Evolutionary conservation across 2,888 invertebrate species (phyloP).

Genomic region (Branchellion lobata): DNA sequence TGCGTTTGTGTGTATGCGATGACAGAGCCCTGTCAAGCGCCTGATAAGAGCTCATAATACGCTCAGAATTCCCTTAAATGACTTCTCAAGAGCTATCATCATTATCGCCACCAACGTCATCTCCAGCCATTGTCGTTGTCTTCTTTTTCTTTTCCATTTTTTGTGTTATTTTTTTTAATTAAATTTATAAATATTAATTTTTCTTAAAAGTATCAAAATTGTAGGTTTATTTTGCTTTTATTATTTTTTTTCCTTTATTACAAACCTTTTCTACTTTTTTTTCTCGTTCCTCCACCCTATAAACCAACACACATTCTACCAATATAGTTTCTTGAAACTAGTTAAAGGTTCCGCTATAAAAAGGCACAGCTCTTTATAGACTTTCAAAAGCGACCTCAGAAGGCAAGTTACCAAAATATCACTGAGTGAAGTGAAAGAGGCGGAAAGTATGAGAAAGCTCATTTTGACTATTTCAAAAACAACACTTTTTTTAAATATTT

Average conservation of each 20-base stretch:
- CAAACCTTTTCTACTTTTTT: too few relatives aligned
- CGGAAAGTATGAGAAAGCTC: too few relatives aligned
- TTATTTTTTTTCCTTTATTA: background rate
- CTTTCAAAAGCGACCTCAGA: too few relatives aligned
- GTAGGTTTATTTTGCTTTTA: background rate
- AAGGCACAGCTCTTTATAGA: too few relatives aligned
- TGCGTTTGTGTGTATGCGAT: conserved; percentile 1
- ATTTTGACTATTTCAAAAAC: too few relatives aligned
- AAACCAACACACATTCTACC: too few relatives aligned
- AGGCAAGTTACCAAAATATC: too few relatives aligned
- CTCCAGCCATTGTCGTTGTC: background rate
- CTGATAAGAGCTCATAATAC: conserved; percentile 6
- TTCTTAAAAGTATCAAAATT: background rate
- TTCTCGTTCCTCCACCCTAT: too few relatives aligned
- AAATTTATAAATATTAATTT: background rate
- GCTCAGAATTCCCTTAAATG: background rate
- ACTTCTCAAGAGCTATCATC: conserved; percentile 3
- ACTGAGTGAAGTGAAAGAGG: too few relatives aligned
- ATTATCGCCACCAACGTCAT: background rate
- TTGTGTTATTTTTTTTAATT: background rate
- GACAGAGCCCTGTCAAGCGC: background rate
- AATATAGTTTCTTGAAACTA: too few relatives aligned
- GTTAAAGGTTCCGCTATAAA: too few relatives aligned
- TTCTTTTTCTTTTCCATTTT: background rate
- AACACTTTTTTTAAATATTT: too few relatives aligned